Evolutionary conservation across 2,797 vertebrate genomes (phyloP).

Genomic region (Enteromius thamalakanensis): DNA sequence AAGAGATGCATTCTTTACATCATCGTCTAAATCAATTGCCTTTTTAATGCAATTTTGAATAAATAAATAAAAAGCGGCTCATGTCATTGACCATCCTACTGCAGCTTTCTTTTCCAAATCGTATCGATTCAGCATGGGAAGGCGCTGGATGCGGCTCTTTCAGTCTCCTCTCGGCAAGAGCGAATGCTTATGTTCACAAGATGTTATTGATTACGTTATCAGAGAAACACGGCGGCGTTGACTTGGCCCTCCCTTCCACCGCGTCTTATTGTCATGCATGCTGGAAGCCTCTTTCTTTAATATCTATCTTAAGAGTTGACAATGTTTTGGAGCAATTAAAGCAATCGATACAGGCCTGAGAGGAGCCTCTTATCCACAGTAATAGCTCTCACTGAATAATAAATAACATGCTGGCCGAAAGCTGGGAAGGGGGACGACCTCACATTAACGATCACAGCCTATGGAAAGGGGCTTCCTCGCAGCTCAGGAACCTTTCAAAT

Average conservation of each 20-base stretch:
- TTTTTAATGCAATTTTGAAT: background rate
- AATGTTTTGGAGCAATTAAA: conserved; percentile 83
- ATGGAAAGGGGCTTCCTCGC: conserved; percentile 48
- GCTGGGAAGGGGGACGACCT: conserved; percentile 56
- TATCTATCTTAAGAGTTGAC: conserved; percentile 84
- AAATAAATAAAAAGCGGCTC: background rate
- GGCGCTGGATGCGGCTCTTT: conserved; percentile 41
- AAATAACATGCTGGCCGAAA: conserved; percentile 72
- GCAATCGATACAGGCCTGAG: conserved; percentile 78
- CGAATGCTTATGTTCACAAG: conserved; percentile 69
- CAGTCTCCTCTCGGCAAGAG: conserved; percentile 43
- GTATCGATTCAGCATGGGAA: conserved; percentile 64
- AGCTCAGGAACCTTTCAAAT: conserved; percentile 45
- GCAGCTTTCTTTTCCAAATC: conserved; percentile 55
- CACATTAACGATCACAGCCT: conserved; percentile 62
- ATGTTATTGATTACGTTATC: conserved; percentile 71
- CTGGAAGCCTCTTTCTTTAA: conserved; percentile 70
- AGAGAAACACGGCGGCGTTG: conserved; percentile 60
- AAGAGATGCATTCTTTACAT: background rate
- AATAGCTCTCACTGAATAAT: conserved; percentile 84
- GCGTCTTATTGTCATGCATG: conserved; percentile 71
- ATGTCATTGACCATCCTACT: conserved; percentile 6
- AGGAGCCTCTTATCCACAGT: conserved; percentile 81
- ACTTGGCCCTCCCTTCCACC: conserved; percentile 45
- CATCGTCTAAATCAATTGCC: background rate